These are phyloP conservation scores for Perognathus longimembris DNA, from an alignment of 2,113 vertebrate genomes.

Conservation along the genomic window DNA sequence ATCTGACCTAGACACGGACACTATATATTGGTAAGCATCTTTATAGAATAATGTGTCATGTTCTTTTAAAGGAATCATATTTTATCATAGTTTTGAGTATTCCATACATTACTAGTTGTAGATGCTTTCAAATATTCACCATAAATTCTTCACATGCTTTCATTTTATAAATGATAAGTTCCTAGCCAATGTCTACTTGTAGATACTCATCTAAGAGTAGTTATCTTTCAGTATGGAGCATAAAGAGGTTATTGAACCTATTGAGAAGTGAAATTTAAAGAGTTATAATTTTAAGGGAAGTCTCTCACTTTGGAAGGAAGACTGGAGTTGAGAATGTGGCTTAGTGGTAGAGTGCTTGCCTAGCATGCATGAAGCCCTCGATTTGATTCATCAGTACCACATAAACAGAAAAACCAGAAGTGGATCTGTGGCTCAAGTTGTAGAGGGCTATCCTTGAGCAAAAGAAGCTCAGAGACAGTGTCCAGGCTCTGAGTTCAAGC, in stretches of 20 bases:
- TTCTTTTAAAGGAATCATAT: constrained; percentile 42
- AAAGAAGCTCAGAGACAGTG: too few relatives aligned
- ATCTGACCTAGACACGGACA: neutral
- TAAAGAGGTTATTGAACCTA: neutral
- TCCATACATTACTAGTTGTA: neutral
- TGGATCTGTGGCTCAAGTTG: too few relatives aligned
- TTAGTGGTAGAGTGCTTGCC: too few relatives aligned
- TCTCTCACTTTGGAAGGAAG: neutral
- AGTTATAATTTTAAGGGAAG: constrained; percentile 41
- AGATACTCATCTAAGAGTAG: neutral
- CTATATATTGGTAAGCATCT: constrained; percentile 30
- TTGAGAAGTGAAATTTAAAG: constrained; percentile 3
- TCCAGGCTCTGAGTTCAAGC: too few relatives aligned
- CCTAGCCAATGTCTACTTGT: neutral
- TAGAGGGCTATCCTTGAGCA: too few relatives aligned
- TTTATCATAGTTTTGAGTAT: neutral
- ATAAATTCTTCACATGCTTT: constrained; percentile 3
- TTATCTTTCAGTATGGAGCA: constrained; percentile 7
- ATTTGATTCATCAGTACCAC: too few relatives aligned
- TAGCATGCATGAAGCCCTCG: too few relatives aligned
- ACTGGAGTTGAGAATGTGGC: too few relatives aligned
- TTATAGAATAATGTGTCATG: neutral
- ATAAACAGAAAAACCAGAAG: too few relatives aligned
- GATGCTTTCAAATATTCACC: constrained; percentile 15
- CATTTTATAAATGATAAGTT: constrained; percentile 27